phyloP scores from a whole-genome alignment of 2,797 vertebrate genomes.

The Danio kyathit region DNA sequence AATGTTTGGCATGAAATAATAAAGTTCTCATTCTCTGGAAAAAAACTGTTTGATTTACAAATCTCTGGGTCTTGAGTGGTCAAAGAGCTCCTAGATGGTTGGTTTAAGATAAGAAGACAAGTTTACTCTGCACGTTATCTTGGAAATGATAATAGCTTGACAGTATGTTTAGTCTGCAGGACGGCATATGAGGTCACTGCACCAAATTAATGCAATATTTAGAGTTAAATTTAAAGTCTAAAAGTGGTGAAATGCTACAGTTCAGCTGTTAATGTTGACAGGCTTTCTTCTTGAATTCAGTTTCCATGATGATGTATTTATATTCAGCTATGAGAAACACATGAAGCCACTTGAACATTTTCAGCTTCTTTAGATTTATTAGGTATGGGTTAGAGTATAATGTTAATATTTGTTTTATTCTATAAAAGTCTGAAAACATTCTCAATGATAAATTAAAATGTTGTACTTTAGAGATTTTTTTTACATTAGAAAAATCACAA shows the following conservation, averaged over 20 bases:
- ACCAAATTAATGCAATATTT: slow-evolving; percentile 1
- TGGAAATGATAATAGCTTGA: slow-evolving; percentile 22
- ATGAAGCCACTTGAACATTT: too few relatives aligned
- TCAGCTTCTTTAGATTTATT: too few relatives aligned
- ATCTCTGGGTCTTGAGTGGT: not conserved
- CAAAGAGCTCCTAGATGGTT: slow-evolving; percentile 7
- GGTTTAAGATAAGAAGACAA: slow-evolving; percentile 18
- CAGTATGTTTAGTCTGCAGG: slow-evolving; percentile 47
- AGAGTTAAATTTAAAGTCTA: too few relatives aligned
- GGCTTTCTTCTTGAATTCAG: not conserved
- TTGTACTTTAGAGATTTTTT: too few relatives aligned
- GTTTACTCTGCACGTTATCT: not conserved
- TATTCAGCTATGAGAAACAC: too few relatives aligned
- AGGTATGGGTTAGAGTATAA: too few relatives aligned
- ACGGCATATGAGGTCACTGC: not conserved
- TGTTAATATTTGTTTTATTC: too few relatives aligned
- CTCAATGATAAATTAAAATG: too few relatives aligned
- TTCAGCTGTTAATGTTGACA: slow-evolving; percentile 16
- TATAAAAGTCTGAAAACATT: too few relatives aligned
- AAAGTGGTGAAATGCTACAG: not conserved
- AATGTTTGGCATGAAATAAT: slow-evolving; percentile 18
- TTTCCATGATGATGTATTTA: not conserved
- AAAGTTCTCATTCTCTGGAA: slow-evolving; percentile 4
- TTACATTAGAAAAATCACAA: too few relatives aligned
- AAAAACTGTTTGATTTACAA: slow-evolving; percentile 9